These are phyloP conservation scores for Drosophila paramelanica DNA, from an alignment of 2,888 invertebrate species.

Conservation along the genomic window DNA sequence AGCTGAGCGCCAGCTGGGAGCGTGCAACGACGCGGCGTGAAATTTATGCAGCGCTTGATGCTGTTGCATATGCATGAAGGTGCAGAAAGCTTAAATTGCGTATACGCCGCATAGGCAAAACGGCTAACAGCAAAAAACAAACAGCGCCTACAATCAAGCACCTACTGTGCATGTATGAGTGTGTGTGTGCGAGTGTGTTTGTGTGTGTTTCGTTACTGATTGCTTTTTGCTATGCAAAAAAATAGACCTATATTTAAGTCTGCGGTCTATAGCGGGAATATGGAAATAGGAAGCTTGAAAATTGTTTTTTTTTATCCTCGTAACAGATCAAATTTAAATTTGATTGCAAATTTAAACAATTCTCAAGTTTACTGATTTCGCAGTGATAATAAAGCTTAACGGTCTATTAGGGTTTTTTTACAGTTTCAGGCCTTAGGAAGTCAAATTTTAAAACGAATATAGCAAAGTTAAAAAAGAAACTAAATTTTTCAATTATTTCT, in stretches of 20 bases:
- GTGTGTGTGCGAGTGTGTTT: too few relatives aligned
- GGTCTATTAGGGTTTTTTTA: too few relatives aligned
- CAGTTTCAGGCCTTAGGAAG: too few relatives aligned
- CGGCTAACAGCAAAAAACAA: conserved; percentile 1
- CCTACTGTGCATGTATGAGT: background rate
- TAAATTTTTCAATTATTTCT: too few relatives aligned
- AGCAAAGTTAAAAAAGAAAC: too few relatives aligned
- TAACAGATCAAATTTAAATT: background rate
- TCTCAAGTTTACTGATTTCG: too few relatives aligned
- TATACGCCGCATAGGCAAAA: conserved; percentile 28
- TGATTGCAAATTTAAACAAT: too few relatives aligned
- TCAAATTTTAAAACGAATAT: too few relatives aligned
- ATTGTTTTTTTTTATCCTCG: background rate
- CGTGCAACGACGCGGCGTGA: conserved; percentile 50
- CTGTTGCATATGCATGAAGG: conserved; percentile 74
- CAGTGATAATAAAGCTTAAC: too few relatives aligned
- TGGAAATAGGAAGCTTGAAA: background rate
- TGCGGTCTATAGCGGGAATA: background rate
- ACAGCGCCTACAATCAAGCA: conserved; percentile 20
- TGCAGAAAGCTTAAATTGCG: conserved; percentile 33
- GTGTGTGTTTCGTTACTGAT: conserved; percentile 9
- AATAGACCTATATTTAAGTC: background rate
- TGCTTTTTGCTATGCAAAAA: conserved; percentile 12
- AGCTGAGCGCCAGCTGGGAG: conserved; percentile 35
- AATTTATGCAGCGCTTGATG: conserved; percentile 74